Percentiles rank a stretch among this genome's conserved stretches.
Conservation (phyloP, 1,140 invertebrate genomes). For the Rhagoletis zephyria region DNA sequence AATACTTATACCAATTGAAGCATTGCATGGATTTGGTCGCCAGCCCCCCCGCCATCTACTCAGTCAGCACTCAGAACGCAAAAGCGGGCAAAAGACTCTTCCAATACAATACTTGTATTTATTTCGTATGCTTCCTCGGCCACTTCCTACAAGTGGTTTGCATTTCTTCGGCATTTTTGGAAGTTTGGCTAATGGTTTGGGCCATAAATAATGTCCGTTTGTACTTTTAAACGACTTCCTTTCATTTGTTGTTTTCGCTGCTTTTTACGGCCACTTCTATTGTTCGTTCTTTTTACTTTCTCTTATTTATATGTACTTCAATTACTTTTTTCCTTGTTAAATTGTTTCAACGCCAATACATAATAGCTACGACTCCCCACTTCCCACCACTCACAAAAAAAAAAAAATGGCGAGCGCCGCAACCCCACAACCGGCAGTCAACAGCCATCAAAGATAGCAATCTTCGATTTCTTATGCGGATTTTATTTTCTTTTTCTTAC, state of each 20-base stretch:
- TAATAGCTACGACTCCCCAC: conserved; percentile 63
- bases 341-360: conserved; percentile 73
- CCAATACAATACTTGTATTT: conserved; percentile 22
- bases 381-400: neutral
- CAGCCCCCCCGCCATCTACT: neutral
- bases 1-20: conserved; percentile 57
- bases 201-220: conserved; percentile 73
- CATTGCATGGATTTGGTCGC: conserved; percentile 55
- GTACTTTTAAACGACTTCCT: conserved; percentile 74
- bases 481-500: neutral
- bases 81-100: neutral
- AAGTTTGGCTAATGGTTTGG: conserved; percentile 67
- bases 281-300: conserved; percentile 52
- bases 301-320: conserved; percentile 53
- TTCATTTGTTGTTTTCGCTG: conserved; percentile 71
- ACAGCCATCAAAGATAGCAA: conserved; percentile 72
- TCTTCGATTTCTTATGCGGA: conserved; percentile 69
- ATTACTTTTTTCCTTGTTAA: conserved; percentile 64
- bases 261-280: conserved; percentile 60
- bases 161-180: conserved; percentile 63
- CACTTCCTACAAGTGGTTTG: conserved; percentile 59
- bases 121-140: neutral
- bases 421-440: conserved; percentile 46
- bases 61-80: neutral
- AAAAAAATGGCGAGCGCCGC: conserved; percentile 59